These are phyloP conservation scores for Caenorhabditis parvicauda DNA, from an alignment of 2,888 invertebrate genomes.

Conservation along the genomic window DNA sequence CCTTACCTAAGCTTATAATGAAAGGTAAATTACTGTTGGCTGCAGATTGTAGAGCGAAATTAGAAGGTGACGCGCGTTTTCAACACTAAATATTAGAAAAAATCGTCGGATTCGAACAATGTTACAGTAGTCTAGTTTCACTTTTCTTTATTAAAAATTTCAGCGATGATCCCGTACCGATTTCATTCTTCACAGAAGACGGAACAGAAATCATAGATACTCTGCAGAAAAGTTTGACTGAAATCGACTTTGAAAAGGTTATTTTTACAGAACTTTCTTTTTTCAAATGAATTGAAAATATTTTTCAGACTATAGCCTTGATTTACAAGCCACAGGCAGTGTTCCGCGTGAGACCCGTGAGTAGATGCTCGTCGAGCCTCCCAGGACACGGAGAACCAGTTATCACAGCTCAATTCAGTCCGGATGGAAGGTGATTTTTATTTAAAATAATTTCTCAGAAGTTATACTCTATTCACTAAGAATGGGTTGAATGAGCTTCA, in stretches of 20 bases:
- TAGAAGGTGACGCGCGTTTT: too few relatives aligned
- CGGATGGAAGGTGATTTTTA: slow-evolving; percentile 73
- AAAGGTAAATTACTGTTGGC: too few relatives aligned
- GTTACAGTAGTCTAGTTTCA: neutral
- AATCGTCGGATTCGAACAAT: too few relatives aligned
- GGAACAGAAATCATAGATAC: slow-evolving; percentile 51
- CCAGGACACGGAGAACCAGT: slow-evolving; percentile 96
- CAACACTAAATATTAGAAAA: too few relatives aligned
- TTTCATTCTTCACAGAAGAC: slow-evolving; percentile 44
- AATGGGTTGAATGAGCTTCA: too few relatives aligned
- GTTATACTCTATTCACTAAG: too few relatives aligned
- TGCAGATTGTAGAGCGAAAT: too few relatives aligned
- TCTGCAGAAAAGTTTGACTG: slow-evolving; percentile 42
- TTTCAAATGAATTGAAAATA: too few relatives aligned
- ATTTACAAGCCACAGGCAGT: slow-evolving; percentile 95
- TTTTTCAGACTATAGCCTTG: slow-evolving; percentile 84
- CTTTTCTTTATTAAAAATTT: neutral
- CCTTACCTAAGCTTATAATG: too few relatives aligned
- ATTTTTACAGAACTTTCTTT: neutral
- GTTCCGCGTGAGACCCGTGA: slow-evolving; percentile 76
- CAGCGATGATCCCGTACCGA: slow-evolving; percentile 51
- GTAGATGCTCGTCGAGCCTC: slow-evolving; percentile 89
- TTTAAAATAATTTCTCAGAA: neutral
- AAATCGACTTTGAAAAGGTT: slow-evolving; percentile 55
- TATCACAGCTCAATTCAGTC: slow-evolving; percentile 89